Evolutionary conservation across 2,888 invertebrate genomes (phyloP), one percentile per base, ranked within the genome.

Genomic region (Imbricaverruca yamaguchii): DNA sequence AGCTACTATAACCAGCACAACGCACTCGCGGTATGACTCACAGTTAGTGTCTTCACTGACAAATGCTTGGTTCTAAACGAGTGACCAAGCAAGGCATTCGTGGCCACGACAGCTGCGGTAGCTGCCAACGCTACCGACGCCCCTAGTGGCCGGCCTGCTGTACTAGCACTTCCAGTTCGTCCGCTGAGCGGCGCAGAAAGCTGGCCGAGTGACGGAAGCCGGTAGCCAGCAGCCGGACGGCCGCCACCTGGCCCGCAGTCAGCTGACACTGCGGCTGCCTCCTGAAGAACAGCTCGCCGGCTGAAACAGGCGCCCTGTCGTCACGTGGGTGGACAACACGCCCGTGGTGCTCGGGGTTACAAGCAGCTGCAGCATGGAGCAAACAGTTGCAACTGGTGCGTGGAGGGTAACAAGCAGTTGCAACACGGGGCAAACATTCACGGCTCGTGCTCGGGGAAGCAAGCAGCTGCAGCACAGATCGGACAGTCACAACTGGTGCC

Each of bases 151-250:
- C 65, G 12, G 9, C n/a, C 74, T 83, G 83, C 80, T 83, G 83
- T 61, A 95, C 90, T 83, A 97, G 89, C 86, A 96, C 94, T 87
- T 97, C 97, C 82, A 97, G 90, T 88, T 97, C 97, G 87, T 97
- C 97, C 81, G 97, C 97, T 39, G 97, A 97, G 84, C 97, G 91
- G 82, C 96, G 90, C 65, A 98, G 90, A 87, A 97, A 97, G 56
- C 97, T 96, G 0, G 97, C 97, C 0, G 97, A 97, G 88, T 98
- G 97, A 86, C 97, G 92, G 89, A 97, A 97, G 81, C 97, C 97
- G 23, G 96, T 95, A 85, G 97, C 96, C 84, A 97, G 91, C 87
- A 96, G 96, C 85, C 96, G 91, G 13, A 97, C 97, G 1, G 97
- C 97, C 57, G 94, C 93, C 87, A 96, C 93, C 89, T 97, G 97